These are phyloP conservation scores for Pectinophora gossypiella DNA, from an alignment of 1,140 invertebrate genomes.

Conservation along the genomic window DNA sequence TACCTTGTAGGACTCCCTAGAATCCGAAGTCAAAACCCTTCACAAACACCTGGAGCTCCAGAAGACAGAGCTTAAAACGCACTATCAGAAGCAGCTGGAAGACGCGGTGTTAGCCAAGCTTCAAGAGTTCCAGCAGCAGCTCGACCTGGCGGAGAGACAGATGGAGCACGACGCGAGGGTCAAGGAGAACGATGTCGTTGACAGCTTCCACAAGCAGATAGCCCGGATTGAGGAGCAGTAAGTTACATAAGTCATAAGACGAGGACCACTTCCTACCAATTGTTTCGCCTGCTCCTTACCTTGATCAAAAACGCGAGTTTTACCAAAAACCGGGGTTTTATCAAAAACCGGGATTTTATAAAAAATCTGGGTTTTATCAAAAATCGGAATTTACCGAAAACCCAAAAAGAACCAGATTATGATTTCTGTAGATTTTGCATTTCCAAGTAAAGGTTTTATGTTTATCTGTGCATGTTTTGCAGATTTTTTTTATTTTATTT, in stretches of 20 bases:
- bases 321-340: too few relatives aligned
- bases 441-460: too few relatives aligned
- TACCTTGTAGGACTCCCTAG: constrained; percentile 76
- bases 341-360: too few relatives aligned
- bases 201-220: constrained; percentile 82
- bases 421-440: too few relatives aligned
- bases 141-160: constrained; percentile 80
- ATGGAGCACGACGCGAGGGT: constrained; percentile 79
- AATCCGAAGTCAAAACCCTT: constrained; percentile 75
- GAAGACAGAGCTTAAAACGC: constrained; percentile 80
- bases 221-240: constrained; percentile 84
- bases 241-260: too few relatives aligned
- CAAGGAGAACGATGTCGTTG: constrained; percentile 80
- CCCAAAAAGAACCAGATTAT: too few relatives aligned
- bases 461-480: too few relatives aligned
- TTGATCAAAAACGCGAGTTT: too few relatives aligned
- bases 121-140: constrained; percentile 85
- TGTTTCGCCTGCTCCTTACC: too few relatives aligned
- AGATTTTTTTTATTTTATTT: not conserved
- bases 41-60: constrained; percentile 79
- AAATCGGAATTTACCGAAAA: too few relatives aligned
- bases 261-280: too few relatives aligned
- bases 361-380: too few relatives aligned
- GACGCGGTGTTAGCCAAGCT: constrained; percentile 84
- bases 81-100: constrained; percentile 88